These are phyloP conservation scores for Tachyglossus aculeatus DNA, from an alignment of 2,797 vertebrate genomes.

Conservation along the genomic window DNA sequence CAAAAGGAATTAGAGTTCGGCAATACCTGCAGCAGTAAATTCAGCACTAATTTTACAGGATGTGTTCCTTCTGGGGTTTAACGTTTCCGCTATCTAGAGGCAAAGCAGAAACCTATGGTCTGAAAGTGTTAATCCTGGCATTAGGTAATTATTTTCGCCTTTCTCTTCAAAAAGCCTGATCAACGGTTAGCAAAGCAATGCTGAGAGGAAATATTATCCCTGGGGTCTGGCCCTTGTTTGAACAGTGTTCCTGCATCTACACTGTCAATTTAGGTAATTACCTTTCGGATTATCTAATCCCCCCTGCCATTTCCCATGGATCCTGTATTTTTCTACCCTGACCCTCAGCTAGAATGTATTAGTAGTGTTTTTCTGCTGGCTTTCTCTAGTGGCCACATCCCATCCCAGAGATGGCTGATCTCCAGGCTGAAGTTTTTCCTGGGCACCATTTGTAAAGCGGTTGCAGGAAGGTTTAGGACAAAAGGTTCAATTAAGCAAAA, in stretches of 20 bases:
- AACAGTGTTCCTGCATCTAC: neutral
- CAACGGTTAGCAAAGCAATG: constrained; percentile 16
- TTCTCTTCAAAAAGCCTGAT: constrained; percentile 8
- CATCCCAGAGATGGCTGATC: too few relatives aligned
- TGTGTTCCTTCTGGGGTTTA: neutral
- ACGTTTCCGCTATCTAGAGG: neutral
- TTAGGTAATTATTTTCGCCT: constrained; percentile 20
- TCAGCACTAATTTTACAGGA: neutral
- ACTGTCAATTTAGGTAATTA: constrained; percentile 14
- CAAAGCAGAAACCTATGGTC: neutral
- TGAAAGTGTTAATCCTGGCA: neutral
- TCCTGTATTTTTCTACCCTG: neutral
- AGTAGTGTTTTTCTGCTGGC: too few relatives aligned
- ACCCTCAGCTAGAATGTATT: neutral
- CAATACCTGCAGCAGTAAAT: neutral
- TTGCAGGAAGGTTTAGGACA: too few relatives aligned
- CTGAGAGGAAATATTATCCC: neutral
- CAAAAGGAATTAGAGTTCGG: neutral
- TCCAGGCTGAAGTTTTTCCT: too few relatives aligned
- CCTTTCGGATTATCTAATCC: neutral
- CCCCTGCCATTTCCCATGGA: constrained; percentile 1
- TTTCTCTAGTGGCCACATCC: too few relatives aligned
- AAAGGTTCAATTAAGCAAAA: too few relatives aligned
- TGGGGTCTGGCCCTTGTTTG: neutral
- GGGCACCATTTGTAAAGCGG: too few relatives aligned